A percentile compares a stretch with the other conserved stretches of the same genome.
phyloP scores from a whole-genome alignment of 2,888 invertebrate species.

The Hypena proboscidalis region DNA sequence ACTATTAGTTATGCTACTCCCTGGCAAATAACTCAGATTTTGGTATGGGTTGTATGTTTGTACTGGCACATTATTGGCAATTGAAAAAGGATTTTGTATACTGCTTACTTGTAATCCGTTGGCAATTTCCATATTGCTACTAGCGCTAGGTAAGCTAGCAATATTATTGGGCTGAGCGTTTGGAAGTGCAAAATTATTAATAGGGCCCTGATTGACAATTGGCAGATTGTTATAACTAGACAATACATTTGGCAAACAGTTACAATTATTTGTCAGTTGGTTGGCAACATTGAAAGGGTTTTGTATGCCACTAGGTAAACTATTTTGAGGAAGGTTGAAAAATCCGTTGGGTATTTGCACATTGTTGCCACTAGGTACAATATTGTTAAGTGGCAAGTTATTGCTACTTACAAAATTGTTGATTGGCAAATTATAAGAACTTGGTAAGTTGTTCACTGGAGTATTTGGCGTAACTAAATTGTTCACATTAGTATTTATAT shows the following conservation, averaged over 20 bases:
- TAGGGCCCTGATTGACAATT: background rate
- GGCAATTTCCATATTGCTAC: slow-evolving; percentile 20
- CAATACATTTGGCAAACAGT: slow-evolving; percentile 1
- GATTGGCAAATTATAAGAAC: slow-evolving; percentile 22
- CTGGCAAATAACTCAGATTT: slow-evolving; percentile 8
- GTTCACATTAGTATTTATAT: background rate
- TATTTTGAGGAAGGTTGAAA: slow-evolving; percentile 1
- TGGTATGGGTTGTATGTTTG: slow-evolving; percentile 5
- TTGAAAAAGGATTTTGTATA: slow-evolving; percentile 13
- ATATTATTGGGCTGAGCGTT: background rate
- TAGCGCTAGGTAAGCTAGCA: background rate
- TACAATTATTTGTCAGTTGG: too few relatives aligned
- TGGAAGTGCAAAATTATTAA: slow-evolving; percentile 1
- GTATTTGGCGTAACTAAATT: background rate
- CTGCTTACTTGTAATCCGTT: slow-evolving; percentile 13
- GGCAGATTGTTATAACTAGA: slow-evolving; percentile 1
- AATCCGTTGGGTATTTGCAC: slow-evolving; percentile 7
- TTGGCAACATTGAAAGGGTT: too few relatives aligned
- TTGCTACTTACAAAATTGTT: slow-evolving; percentile 15
- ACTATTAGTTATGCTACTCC: slow-evolving; percentile 3
- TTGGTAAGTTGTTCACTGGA: background rate
- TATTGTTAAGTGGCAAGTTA: slow-evolving; percentile 23
- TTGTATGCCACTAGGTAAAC: slow-evolving; percentile 2
- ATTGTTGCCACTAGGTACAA: slow-evolving; percentile 13
- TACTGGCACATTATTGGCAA: slow-evolving; percentile 17